Evolutionary conservation across 1,140 invertebrate species (phyloP), one percentile per base, ranked within the genome.

Genomic region (Manduca sexta): DNA sequence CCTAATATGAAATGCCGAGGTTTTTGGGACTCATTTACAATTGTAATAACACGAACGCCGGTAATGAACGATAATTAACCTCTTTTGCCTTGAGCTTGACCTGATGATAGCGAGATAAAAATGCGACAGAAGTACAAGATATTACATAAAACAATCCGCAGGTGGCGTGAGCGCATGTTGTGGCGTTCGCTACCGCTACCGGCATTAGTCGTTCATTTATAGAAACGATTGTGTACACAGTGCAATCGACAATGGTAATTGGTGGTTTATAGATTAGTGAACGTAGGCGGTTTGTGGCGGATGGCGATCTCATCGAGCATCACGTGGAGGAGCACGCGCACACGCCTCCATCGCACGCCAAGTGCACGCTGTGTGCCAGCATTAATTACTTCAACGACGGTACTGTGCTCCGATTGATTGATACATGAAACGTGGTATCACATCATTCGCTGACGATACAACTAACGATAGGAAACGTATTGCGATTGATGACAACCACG

Each of bases 81-180:
- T 30, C 31, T 17, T 18, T 59, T 59, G 52, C 73, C 71, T 80
- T 80, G 74, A 77, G 64, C 76, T 75, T 77, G 66, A 77, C 61
- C 70, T 60, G 52, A 42, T 45, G 29, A 53, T 30, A 39, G 38
- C 43, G 46, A 60, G 49, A 64, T 56, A 60, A 64, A 57, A 50
- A 49, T 26, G 21, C 45, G 30, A 51, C 31, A 52, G 48, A 45
- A 45, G 48, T 52, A 49, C 52, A 52, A 52, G 21, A 26, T 26
- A 5, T 5, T 26, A 8, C 8, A 26, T 26, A 26, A 26, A 26
- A 26, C 21, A 26, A 26, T 26, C 21, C 4, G 21, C 21, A 26
- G 21, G 21, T 26, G 1, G 4, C 21, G n/a, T n/a, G 21, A 26
- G 21, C 21, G 8, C 21, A 26, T 26, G 21, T 5, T 5, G 4